Evolutionary conservation across 2,888 invertebrate species (phyloP).

Genomic region (Pseudococcus longispinus): DNA sequence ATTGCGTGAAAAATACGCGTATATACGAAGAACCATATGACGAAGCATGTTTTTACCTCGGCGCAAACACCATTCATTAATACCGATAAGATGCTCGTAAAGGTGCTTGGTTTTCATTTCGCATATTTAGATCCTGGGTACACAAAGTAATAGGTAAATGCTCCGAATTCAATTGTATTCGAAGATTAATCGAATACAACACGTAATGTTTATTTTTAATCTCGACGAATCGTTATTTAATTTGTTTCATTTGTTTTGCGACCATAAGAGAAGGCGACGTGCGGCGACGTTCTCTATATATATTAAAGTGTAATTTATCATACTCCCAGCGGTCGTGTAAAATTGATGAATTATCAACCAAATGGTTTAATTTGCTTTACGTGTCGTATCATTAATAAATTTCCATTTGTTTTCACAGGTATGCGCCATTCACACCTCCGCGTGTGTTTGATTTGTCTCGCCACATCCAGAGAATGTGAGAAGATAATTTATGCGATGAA

Average conservation of each 20-base stretch:
- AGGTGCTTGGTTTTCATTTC: neutral
- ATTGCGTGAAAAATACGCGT: neutral
- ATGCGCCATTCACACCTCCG: neutral
- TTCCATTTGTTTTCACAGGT: neutral
- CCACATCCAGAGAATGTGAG: neutral
- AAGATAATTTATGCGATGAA: neutral
- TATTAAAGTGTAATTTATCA: slow-evolving; percentile 26
- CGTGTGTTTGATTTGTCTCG: neutral
- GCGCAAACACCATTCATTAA: neutral
- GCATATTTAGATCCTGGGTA: neutral
- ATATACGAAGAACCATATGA: neutral
- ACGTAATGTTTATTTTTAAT: slow-evolving; percentile 38
- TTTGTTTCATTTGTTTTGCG: slow-evolving; percentile 12
- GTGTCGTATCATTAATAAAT: slow-evolving; percentile 13
- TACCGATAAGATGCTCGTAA: neutral
- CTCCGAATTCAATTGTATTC: neutral
- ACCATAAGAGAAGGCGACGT: neutral
- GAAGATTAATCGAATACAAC: neutral
- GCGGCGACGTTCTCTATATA: neutral
- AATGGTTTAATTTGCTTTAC: neutral
- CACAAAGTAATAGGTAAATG: neutral
- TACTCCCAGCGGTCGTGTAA: neutral
- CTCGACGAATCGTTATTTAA: slow-evolving; percentile 29
- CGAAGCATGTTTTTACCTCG: neutral
- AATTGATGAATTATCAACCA: slow-evolving; percentile 17